Conservation (phyloP, 2,113 vertebrate species). For the Trichechus manatus region DNA sequence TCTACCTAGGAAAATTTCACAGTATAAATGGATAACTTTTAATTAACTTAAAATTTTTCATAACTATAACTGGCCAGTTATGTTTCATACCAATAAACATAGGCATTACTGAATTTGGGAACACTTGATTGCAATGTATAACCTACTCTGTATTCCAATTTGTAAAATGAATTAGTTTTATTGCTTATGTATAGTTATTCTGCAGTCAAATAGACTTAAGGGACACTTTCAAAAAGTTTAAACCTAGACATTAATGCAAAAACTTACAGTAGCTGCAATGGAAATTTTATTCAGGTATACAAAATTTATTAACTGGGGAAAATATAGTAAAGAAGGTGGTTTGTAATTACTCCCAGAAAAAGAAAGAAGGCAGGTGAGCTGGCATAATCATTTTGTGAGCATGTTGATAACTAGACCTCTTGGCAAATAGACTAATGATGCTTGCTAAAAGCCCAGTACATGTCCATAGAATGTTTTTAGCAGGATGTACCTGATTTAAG, state of each 20-base stretch:
- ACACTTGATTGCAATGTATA: background rate
- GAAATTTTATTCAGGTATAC: background rate
- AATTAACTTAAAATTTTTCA: background rate
- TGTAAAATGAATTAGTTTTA: background rate
- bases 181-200: background rate
- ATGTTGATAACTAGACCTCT: background rate
- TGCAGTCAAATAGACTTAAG: background rate
- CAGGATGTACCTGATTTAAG: background rate
- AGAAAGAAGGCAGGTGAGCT: background rate
- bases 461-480: background rate
- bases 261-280: background rate
- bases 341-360: background rate
- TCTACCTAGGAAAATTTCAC: background rate
- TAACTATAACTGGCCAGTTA: background rate
- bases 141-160: background rate
- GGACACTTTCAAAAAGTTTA: background rate
- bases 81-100: background rate
- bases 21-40: background rate
- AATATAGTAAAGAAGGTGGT: background rate
- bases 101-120: background rate
- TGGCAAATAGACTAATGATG: background rate
- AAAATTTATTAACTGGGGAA: background rate
- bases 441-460: background rate
- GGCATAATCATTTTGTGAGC: background rate
- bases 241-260: background rate